These are phyloP conservation scores for Dilophus febrilis DNA, from an alignment of 2,888 invertebrate species.

Conservation along the genomic window DNA sequence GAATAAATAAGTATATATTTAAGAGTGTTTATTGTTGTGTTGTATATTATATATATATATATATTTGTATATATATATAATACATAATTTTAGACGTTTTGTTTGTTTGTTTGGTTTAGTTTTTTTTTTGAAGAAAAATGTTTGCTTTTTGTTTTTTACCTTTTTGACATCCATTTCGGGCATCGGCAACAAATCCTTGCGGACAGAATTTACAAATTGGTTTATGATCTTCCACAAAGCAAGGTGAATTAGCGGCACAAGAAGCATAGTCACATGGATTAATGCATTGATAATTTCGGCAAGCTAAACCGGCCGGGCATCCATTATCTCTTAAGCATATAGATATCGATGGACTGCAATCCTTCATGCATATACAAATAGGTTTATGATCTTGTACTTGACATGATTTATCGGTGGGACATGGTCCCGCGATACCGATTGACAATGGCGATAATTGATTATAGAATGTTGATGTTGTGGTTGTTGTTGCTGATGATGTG, in stretches of 20 bases:
- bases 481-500: slow-evolving; percentile 35
- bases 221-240: slow-evolving; percentile 87
- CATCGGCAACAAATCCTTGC: slow-evolving; percentile 79
- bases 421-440: too few relatives aligned
- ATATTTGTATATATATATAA: too few relatives aligned
- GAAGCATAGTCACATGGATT: slow-evolving; percentile 76
- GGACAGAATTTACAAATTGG: slow-evolving; percentile 94
- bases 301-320: slow-evolving; percentile 69
- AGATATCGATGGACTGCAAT: slow-evolving; percentile 70
- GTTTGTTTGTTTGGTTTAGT: slow-evolving; percentile 5
- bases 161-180: slow-evolving; percentile 88
- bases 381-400: slow-evolving; percentile 76
- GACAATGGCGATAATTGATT: too few relatives aligned
- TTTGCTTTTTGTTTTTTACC: slow-evolving; percentile 42
- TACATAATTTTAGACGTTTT: neutral
- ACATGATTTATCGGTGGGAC: slow-evolving; percentile 70
- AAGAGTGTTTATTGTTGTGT: too few relatives aligned
- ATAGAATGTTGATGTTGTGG: slow-evolving; percentile 26
- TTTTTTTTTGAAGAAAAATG: slow-evolving; percentile 4
- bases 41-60: too few relatives aligned
- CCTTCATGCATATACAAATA: slow-evolving; percentile 71
- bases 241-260: slow-evolving; percentile 72
- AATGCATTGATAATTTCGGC: slow-evolving; percentile 76
- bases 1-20: too few relatives aligned
- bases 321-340: slow-evolving; percentile 82